These are phyloP conservation scores for Antechinus stuartii DNA, from an alignment of 2,113 vertebrate genomes.

Conservation along the genomic window DNA sequence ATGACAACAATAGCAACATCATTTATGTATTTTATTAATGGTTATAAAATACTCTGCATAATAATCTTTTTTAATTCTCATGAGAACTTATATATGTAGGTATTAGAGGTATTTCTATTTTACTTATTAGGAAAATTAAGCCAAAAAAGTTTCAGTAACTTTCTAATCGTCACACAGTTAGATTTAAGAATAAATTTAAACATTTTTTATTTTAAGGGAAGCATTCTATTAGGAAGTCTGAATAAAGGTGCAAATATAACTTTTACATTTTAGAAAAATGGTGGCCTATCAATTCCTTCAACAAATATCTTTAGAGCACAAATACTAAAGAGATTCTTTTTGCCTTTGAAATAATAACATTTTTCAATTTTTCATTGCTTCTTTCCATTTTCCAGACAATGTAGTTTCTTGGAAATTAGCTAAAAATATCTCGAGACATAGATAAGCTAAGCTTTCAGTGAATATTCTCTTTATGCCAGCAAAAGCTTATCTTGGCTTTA, in stretches of 20 bases:
- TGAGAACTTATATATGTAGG: not conserved
- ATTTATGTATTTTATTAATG: not conserved
- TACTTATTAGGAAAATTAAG: not conserved
- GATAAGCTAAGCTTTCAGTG: not conserved
- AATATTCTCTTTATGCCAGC: slow-evolving; percentile 7
- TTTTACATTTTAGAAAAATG: slow-evolving; percentile 37
- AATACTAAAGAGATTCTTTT: not conserved
- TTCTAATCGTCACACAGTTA: not conserved
- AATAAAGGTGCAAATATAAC: not conserved
- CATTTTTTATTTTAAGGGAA: not conserved
- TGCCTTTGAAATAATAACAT: not conserved
- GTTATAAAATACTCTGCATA: not conserved
- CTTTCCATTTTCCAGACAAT: not conserved
- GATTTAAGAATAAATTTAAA: not conserved
- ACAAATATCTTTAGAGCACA: slow-evolving; percentile 21
- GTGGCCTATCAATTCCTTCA: not conserved
- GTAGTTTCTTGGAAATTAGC: not conserved
- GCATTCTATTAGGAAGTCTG: not conserved
- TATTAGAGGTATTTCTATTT: not conserved
- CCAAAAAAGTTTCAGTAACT: not conserved
- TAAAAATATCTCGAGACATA: slow-evolving; percentile 37
- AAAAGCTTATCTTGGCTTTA: slow-evolving; percentile 52
- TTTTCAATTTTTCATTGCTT: slow-evolving; percentile 28
- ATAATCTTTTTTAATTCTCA: not conserved
- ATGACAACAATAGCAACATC: not conserved